These are phyloP conservation scores for Piscicola geometra DNA, from an alignment of 2,888 invertebrate genomes.

Conservation along the genomic window DNA sequence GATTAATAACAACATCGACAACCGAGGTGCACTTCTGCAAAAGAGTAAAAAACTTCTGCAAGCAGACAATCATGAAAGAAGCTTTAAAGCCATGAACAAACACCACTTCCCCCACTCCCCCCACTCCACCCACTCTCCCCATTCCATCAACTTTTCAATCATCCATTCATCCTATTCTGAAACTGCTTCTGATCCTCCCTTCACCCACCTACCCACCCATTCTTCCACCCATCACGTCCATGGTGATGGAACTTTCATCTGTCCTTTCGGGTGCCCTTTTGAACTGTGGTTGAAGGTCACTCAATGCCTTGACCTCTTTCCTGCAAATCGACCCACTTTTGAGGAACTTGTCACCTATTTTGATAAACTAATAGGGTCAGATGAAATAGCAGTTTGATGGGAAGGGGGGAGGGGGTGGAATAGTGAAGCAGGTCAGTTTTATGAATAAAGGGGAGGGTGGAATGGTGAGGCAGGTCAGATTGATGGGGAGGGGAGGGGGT, in stretches of 20 bases:
- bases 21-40: background rate
- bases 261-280: conserved; percentile 27
- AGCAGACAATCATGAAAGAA: background rate
- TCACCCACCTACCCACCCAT: background rate
- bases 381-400: background rate
- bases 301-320: conserved; percentile 1
- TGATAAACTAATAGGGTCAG: background rate
- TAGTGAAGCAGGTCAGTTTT: no score
- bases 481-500: no score
- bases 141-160: no score
- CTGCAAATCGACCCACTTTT: conserved; percentile 21
- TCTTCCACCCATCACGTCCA: background rate
- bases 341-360: background rate
- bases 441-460: no score
- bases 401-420: background rate
- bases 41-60: background rate
- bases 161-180: no score
- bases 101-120: background rate
- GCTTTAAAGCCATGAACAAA: background rate
- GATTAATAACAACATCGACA: background rate
- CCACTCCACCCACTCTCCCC: no score
- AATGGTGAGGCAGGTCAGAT: no score
- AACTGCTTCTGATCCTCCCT: no score
- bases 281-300: conserved; percentile 5
- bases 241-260: background rate